Conservation (phyloP, 1,140 invertebrate species). For the Diabrotica virgifera region DNA sequence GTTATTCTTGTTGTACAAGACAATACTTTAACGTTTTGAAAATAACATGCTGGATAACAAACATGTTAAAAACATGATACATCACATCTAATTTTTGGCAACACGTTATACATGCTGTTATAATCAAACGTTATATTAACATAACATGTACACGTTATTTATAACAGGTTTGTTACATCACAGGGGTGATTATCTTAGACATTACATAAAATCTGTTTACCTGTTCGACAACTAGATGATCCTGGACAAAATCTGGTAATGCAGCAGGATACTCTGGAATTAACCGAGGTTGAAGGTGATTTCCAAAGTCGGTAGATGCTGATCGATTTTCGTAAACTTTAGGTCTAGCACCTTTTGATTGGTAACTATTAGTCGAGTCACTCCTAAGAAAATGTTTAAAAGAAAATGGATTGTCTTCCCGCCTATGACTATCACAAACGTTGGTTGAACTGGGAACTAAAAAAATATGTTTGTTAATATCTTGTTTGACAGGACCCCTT, state of each 20-base stretch:
- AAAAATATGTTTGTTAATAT: no score
- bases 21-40: no score
- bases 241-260: conserved; percentile 65
- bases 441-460: conserved; percentile 8
- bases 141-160: no score
- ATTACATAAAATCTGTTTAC: neutral
- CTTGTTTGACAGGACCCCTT: no score
- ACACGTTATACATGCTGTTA: no score
- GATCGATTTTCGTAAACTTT: conserved; percentile 52
- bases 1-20: no score
- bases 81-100: no score
- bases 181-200: no score
- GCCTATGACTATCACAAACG: conserved; percentile 45
- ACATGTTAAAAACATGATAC: no score
- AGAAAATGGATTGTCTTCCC: conserved; percentile 74
- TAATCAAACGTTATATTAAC: no score
- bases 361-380: conserved; percentile 50
- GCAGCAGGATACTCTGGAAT: conserved; percentile 48
- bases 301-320: conserved; percentile 31
- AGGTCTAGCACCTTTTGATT: conserved; percentile 55
- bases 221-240: conserved; percentile 62
- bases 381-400: conserved; percentile 76
- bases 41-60: no score
- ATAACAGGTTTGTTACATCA: no score
- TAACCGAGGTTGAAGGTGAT: conserved; percentile 27